phyloP scores from a whole-genome alignment of 2,888 invertebrate genomes.

The Fragum sueziense region DNA sequence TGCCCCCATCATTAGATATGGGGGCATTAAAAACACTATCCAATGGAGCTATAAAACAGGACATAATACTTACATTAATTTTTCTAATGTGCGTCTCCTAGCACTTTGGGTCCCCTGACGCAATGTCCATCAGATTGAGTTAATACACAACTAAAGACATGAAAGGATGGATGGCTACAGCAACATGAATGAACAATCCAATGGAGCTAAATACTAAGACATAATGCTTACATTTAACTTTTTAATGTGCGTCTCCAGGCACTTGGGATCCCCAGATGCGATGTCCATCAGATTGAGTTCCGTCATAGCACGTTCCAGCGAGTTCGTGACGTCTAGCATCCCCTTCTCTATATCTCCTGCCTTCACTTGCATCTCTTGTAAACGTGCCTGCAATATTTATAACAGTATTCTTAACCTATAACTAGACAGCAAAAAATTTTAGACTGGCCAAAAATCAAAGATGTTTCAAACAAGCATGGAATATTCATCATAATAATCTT shows the following conservation, averaged over 20 bases:
- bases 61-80: conserved; percentile 79
- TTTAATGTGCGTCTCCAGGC: conserved; percentile 80
- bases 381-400: conserved; percentile 72
- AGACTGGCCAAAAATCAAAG: no score
- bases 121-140: conserved; percentile 74
- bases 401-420: no score
- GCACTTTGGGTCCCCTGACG: conserved; percentile 80
- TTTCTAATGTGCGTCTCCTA: conserved; percentile 81
- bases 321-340: conserved; percentile 78
- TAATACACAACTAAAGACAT: no score
- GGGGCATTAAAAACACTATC: no score
- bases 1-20: no score
- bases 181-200: no score
- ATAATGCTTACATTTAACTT: conserved; percentile 80
- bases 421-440: no score
- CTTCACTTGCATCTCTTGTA: conserved; percentile 78
- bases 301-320: conserved; percentile 75
- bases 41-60: no score
- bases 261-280: conserved; percentile 80
- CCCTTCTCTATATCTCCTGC: conserved; percentile 81
- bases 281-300: conserved; percentile 77
- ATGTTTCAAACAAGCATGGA: no score
- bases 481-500: no score
- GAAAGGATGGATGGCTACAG: no score
- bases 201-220: no score